Percentiles rank a stretch among this genome's conserved stretches.
Evolutionary conservation across 2,113 vertebrate genomes (phyloP).

Genomic region (Diphyllodes magnificus): DNA sequence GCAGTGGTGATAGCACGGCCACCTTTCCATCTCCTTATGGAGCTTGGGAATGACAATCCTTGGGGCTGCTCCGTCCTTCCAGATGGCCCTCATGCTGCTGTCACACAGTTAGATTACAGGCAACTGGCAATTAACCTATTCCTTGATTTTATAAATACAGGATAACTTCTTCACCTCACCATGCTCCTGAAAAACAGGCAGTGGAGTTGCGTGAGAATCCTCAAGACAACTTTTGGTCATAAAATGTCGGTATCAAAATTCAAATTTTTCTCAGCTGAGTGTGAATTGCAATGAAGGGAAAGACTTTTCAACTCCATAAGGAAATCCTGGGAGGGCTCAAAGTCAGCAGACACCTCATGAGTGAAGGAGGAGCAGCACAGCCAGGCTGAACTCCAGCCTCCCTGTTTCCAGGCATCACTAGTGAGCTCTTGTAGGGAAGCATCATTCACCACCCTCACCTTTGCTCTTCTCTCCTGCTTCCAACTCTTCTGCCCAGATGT

Average conservation of each 20-base stretch:
- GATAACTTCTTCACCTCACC: neutral
- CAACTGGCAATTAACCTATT: neutral
- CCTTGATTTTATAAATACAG: neutral
- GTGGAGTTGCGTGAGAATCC: neutral
- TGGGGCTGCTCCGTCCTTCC: neutral
- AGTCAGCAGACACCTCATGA: neutral
- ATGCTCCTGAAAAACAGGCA: neutral
- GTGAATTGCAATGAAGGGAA: neutral
- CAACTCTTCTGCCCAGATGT: neutral
- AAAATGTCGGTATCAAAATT: neutral
- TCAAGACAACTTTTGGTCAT: neutral
- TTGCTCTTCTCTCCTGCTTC: neutral
- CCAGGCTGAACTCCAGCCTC: neutral
- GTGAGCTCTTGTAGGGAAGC: neutral
- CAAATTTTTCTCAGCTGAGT: neutral
- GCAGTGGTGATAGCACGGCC: neutral
- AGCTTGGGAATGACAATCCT: neutral
- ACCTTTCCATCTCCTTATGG: neutral
- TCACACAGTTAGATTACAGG: neutral
- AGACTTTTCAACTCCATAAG: neutral
- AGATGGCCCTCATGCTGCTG: neutral
- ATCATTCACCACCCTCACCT: neutral
- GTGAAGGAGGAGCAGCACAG: neutral
- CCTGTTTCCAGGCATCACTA: neutral
- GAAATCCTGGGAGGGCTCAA: neutral